phyloP scores from a whole-genome alignment of 2,888 invertebrate genomes.

The Drosophila mayaguana region DNA sequence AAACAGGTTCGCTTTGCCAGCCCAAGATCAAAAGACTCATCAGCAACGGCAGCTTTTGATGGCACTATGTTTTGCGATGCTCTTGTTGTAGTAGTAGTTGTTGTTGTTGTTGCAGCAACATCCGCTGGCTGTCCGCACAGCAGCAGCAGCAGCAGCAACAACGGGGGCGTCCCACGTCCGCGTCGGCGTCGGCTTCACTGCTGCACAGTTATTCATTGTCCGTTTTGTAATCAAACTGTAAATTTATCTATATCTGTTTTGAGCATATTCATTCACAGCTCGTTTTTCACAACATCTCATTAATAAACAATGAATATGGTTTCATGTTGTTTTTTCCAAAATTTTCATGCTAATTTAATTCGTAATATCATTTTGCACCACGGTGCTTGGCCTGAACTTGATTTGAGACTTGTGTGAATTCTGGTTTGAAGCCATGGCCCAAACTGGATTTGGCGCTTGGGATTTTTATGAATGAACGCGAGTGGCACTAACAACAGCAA shows the following conservation, averaged over 20 bases:
- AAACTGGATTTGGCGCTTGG: conserved; percentile 80
- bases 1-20: conserved; percentile 63
- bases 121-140: conserved; percentile 63
- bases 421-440: conserved; percentile 70
- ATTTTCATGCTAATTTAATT: background rate
- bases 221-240: background rate
- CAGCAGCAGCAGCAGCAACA: conserved; percentile 15
- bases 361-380: conserved; percentile 20
- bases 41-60: conserved; percentile 61
- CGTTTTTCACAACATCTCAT: background rate
- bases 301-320: background rate
- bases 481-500: conserved; percentile 53
- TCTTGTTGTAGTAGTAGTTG: conserved; percentile 27
- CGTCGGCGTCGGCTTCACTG: conserved; percentile 17
- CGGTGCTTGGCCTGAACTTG: conserved; percentile 59
- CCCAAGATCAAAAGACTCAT: conserved; percentile 74
- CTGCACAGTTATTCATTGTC: conserved; percentile 49
- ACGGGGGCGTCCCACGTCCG: conserved; percentile 46
- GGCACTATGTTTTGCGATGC: conserved; percentile 31
- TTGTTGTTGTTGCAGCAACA: conserved; percentile 56
- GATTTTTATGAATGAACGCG: conserved; percentile 81
- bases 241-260: background rate
- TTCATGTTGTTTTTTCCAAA: background rate
- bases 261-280: background rate
- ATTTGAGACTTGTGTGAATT: conserved; percentile 69